phyloP scores from a whole-genome alignment of 2,888 invertebrate species.

The Yponomeuta plumbellus region DNA sequence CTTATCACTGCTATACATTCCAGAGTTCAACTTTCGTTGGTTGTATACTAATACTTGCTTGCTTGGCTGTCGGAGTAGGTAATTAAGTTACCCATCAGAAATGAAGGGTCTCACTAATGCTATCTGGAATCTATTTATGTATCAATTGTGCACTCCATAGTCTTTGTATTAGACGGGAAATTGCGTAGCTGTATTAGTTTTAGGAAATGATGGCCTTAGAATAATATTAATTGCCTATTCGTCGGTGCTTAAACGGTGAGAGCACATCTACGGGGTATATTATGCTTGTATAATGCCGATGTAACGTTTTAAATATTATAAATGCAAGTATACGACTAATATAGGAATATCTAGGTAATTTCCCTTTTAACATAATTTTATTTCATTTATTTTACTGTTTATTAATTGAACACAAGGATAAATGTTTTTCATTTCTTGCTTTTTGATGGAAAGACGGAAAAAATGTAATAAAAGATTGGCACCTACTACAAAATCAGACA shows the following conservation, averaged over 20 bases:
- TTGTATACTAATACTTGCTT: slow-evolving; percentile 33
- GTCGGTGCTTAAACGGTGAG: not conserved
- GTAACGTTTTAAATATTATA: too few relatives aligned
- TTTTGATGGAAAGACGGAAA: too few relatives aligned
- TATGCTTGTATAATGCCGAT: too few relatives aligned
- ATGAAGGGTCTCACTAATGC: slow-evolving; percentile 55
- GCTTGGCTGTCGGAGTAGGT: slow-evolving; percentile 58
- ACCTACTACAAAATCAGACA: too few relatives aligned
- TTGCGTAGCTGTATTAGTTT: slow-evolving; percentile 15
- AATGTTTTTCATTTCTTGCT: too few relatives aligned
- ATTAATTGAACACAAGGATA: too few relatives aligned
- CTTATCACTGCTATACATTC: slow-evolving; percentile 19
- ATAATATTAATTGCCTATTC: slow-evolving; percentile 4
- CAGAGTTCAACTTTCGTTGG: slow-evolving; percentile 31
- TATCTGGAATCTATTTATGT: slow-evolving; percentile 64
- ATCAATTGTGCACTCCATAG: slow-evolving; percentile 45
- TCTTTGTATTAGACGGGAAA: slow-evolving; percentile 34
- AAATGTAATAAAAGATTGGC: too few relatives aligned
- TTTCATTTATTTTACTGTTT: too few relatives aligned
- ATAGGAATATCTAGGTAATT: too few relatives aligned
- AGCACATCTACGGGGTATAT: not conserved
- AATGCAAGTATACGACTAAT: too few relatives aligned
- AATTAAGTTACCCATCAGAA: slow-evolving; percentile 66
- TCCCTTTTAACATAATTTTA: too few relatives aligned
- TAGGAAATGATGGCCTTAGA: slow-evolving; percentile 6